A percentile compares a stretch with the other conserved stretches of the same genome.
These are phyloP conservation scores for Hyposoter didymator DNA, from an alignment of 2,888 invertebrate species.

Conservation along the genomic window DNA sequence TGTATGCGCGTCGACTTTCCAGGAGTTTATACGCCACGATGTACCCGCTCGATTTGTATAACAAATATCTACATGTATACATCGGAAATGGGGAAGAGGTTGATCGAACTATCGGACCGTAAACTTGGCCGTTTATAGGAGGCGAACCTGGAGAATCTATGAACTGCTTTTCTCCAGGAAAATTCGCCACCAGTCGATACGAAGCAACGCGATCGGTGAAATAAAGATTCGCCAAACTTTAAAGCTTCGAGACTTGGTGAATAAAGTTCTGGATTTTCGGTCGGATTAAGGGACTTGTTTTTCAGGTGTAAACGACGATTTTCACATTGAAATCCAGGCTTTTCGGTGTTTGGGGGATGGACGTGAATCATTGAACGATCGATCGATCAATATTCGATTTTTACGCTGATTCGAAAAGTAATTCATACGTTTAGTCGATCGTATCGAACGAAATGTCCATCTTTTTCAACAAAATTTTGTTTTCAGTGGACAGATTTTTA, in stretches of 20 bases:
- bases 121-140: constrained; percentile 43
- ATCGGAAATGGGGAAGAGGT: constrained; percentile 6
- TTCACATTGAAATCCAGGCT: not conserved
- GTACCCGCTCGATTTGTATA: not conserved
- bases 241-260: not conserved
- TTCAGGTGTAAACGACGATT: not conserved
- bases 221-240: constrained; percentile 41
- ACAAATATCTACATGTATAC: constrained; percentile 13
- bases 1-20: constrained; percentile 16
- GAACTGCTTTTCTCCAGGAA: not conserved
- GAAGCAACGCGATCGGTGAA: constrained; percentile 22
- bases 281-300: not conserved
- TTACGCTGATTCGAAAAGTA: too few relatives aligned
- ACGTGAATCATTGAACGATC: not conserved
- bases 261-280: not conserved
- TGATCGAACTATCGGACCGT: constrained; percentile 56
- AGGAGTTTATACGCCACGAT: constrained; percentile 26
- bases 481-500: not conserved
- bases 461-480: too few relatives aligned
- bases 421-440: too few relatives aligned
- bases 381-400: constrained; percentile 3
- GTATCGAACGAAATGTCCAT: too few relatives aligned
- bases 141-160: constrained; percentile 12
- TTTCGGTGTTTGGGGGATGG: not conserved
- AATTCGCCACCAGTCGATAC: constrained; percentile 39